These are phyloP conservation scores for Corythoichthys haematopterus DNA, from an alignment of 2,113 vertebrate genomes.

Conservation along the genomic window DNA sequence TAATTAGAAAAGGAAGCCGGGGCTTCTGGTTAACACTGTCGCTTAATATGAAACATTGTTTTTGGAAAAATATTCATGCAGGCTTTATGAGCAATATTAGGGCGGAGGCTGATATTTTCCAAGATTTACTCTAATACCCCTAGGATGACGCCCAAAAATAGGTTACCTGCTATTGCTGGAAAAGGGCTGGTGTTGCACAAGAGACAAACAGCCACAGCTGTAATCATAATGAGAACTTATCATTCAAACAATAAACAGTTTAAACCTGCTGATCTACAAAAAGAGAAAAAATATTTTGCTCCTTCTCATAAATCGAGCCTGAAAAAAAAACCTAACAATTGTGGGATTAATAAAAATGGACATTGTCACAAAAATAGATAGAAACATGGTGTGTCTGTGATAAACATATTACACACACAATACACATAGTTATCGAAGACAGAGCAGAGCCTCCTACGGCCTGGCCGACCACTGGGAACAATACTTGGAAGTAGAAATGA, in stretches of 20 bases:
- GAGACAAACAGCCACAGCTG: constrained; percentile 35
- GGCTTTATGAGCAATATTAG: constrained; percentile 13
- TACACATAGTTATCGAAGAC: constrained; percentile 10
- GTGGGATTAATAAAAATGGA: constrained; percentile 13
- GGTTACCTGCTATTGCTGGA: constrained; percentile 28
- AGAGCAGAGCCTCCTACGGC: constrained; percentile 16
- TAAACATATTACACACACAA: constrained; percentile 3
- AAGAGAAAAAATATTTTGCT: constrained; percentile 51
- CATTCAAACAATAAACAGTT: constrained; percentile 44
- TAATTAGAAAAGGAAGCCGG: constrained; percentile 55
- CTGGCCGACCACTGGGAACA: constrained; percentile 39
- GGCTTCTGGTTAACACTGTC: constrained; percentile 29
- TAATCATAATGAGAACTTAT: constrained; percentile 45
- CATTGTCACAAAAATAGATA: constrained; percentile 15
- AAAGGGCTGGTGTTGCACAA: constrained; percentile 9
- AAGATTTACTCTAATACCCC: neutral
- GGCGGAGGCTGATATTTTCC: constrained; percentile 11
- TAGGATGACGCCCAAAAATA: constrained; percentile 45
- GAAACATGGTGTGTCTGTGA: constrained; percentile 15
- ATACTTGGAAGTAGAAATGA: constrained; percentile 60
- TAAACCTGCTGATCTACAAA: constrained; percentile 18
- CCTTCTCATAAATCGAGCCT: constrained; percentile 29
- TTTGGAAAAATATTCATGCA: constrained; percentile 14
- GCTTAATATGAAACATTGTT: constrained; percentile 33
- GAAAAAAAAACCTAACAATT: constrained; percentile 46